Evolutionary conservation across 2,797 vertebrate species (phyloP).

Genomic region (Mus spretus): DNA sequence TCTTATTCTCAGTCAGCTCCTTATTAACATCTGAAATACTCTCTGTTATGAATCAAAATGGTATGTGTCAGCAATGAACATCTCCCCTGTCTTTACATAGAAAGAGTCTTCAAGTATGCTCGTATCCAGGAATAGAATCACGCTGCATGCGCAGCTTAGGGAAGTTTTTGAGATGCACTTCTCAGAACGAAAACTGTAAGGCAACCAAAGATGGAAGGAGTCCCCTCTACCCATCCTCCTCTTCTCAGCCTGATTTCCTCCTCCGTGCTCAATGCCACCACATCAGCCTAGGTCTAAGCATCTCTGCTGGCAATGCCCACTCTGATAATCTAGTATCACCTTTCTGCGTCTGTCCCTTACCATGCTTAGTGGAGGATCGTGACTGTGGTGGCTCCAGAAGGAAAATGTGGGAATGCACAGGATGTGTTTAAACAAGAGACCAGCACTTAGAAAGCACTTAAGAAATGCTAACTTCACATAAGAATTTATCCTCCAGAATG

Average conservation of each 20-base stretch:
- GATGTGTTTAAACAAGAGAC: neutral
- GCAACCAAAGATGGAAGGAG: neutral
- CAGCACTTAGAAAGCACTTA: neutral
- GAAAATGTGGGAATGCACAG: neutral
- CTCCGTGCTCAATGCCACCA: neutral
- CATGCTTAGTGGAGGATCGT: neutral
- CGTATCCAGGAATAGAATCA: conserved; percentile 25
- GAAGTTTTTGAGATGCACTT: neutral
- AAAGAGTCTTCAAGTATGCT: conserved; percentile 35
- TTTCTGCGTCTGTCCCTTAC: neutral
- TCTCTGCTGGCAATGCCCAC: neutral
- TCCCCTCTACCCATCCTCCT: neutral
- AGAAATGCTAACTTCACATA: neutral
- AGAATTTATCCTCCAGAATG: neutral
- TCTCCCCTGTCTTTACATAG: neutral
- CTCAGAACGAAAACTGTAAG: conserved; percentile 39
- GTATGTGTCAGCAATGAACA: conserved; percentile 16
- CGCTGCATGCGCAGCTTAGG: neutral
- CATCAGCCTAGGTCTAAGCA: neutral
- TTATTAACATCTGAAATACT: conserved; percentile 42
- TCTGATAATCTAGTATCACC: neutral
- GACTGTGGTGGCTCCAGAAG: neutral
- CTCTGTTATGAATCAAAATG: conserved; percentile 27
- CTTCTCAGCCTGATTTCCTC: neutral
- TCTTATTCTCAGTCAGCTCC: conserved; percentile 38